Evolutionary conservation across 2,888 invertebrate species (phyloP).

Genomic region (Ophion ventricosus): DNA sequence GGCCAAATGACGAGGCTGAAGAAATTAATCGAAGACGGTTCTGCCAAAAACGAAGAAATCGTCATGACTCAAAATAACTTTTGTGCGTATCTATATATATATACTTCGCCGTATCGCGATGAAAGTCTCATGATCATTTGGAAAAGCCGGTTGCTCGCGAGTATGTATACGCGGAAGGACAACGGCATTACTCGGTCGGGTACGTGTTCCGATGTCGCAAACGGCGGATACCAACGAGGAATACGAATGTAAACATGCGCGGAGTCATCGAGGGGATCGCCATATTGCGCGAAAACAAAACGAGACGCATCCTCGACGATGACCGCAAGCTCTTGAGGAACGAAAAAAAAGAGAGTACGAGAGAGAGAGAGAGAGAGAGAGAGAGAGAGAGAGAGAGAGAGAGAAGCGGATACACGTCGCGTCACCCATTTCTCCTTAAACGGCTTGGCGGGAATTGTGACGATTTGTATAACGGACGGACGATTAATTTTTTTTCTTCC

Average conservation of each 20-base stretch:
- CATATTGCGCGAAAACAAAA: slow-evolving; percentile 41
- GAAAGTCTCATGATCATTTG: slow-evolving; percentile 44
- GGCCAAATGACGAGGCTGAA: too few relatives aligned
- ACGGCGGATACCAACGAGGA: slow-evolving; percentile 55
- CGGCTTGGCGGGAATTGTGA: slow-evolving; percentile 21
- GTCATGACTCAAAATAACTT: slow-evolving; percentile 7
- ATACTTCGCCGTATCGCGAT: not conserved
- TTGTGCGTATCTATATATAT: not conserved
- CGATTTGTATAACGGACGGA: slow-evolving; percentile 65
- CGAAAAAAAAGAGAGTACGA: not conserved
- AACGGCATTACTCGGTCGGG: slow-evolving; percentile 42
- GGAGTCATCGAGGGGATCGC: slow-evolving; percentile 30
- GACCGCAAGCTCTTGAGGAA: slow-evolving; percentile 15
- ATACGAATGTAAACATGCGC: slow-evolving; percentile 50
- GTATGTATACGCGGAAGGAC: slow-evolving; percentile 50
- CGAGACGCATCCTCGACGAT: not conserved
- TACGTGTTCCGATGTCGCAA: slow-evolving; percentile 56
- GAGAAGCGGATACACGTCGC: slow-evolving; percentile 8
- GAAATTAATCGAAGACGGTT: too few relatives aligned
- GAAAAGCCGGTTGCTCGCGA: slow-evolving; percentile 18
- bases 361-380: too few relatives aligned
- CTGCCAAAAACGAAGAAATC: not conserved
- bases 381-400: too few relatives aligned
- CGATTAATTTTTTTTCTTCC: slow-evolving; percentile 38
- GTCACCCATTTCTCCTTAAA: slow-evolving; percentile 46